Evolutionary conservation across 2,113 vertebrate genomes (phyloP), one percentile per base, ranked within the genome.

Genomic region (Myodes glareolus): DNA sequence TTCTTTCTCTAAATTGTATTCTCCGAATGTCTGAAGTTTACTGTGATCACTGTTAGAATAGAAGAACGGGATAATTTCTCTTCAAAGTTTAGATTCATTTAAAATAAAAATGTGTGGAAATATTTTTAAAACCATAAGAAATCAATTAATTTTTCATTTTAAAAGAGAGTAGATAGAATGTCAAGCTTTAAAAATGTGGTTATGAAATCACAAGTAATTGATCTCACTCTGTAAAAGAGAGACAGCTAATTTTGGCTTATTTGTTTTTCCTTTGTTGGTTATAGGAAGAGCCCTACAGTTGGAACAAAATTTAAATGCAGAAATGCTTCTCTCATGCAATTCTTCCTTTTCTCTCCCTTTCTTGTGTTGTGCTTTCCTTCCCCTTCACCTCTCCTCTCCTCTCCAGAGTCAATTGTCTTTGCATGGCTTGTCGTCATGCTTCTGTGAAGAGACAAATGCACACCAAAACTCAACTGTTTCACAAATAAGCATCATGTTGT

Each of bases 401-500:
- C 67, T 77, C 11, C n/a, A 80, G 67, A 68, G 81, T n/a, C 33
- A 97, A 13, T 87, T 50, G 65, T 78, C 77, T 87, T 92, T 94
- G 67, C 29, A 82, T 52, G 91, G 29, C 42, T 87, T 92, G 14
- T 50, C 68, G 36, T 45, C 88, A n/a, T 77, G 86, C 92, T 90
- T 95, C 31, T 95, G 58, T 92, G 94, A 96, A 45, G 87, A 88
- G 70, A 82, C 77, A 42, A 16, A 14, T 95, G 25, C 86, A 45
- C 77, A 68, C 73, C 68, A 95, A 90, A 55, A 85, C 55, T 90
- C 14, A 61, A 42, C 6, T 77, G 39, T 94, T 96, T 93, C 55
- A 97, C 78, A 96, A 96, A 93, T 96, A 97, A 90, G 85, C 42
- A 77, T 29, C 36, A 14, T 39, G 58, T 12, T 68, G 0, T 93